phyloP scores from a whole-genome alignment of 2,797 vertebrate genomes.

The Sebastes minor region DNA sequence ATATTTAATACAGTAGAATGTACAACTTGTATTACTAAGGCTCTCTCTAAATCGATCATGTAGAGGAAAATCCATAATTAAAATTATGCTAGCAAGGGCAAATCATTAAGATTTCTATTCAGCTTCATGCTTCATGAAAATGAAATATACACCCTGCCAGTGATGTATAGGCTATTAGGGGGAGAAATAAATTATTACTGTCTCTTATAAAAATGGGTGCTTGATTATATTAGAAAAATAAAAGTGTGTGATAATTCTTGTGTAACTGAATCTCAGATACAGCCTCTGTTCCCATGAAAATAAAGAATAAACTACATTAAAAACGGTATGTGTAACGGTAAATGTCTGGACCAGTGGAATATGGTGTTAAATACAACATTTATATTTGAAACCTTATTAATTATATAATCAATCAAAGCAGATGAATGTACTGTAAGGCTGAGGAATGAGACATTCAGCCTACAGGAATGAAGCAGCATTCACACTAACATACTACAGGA shows the following conservation, averaged over 20 bases:
- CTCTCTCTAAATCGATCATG: constrained; percentile 85
- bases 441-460: not conserved
- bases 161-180: constrained; percentile 85
- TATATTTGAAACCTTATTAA: not conserved
- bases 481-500: not conserved
- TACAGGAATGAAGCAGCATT: not conserved
- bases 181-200: constrained; percentile 81
- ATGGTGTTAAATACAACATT: constrained; percentile 9
- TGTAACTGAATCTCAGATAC: constrained; percentile 61
- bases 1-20: constrained; percentile 89
- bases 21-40: constrained; percentile 87
- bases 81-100: constrained; percentile 84
- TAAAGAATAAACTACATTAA: constrained; percentile 28
- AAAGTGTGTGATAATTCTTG: constrained; percentile 72
- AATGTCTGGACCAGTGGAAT: not conserved
- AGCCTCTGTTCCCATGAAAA: constrained; percentile 8
- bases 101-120: constrained; percentile 86
- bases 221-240: constrained; percentile 82
- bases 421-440: not conserved
- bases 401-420: not conserved
- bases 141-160: constrained; percentile 80
- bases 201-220: constrained; percentile 78
- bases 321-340: not conserved
- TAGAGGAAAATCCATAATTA: constrained; percentile 88
- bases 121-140: constrained; percentile 79